Evolutionary conservation across 1,140 invertebrate genomes (phyloP).

Genomic region (Luehdorfia chinensis): DNA sequence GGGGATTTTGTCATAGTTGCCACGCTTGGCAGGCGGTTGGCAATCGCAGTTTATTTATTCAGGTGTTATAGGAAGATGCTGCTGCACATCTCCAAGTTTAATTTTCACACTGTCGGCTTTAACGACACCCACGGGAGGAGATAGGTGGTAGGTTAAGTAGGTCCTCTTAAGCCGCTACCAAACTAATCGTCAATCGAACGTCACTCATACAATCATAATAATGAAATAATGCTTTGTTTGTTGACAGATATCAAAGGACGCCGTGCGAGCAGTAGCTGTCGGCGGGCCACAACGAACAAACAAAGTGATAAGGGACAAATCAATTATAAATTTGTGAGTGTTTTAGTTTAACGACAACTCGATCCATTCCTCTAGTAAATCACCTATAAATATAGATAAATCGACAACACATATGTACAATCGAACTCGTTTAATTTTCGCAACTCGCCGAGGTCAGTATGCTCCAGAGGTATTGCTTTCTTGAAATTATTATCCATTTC

Average conservation of each 20-base stretch:
- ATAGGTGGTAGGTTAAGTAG: too few species aligned
- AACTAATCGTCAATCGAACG: too few species aligned
- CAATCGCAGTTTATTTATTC: too few species aligned
- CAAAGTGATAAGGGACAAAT: constrained; percentile 64
- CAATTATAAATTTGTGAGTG: constrained; percentile 44
- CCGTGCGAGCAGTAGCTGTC: constrained; percentile 65
- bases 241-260: constrained; percentile 68
- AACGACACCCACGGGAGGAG: too few species aligned
- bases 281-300: constrained; percentile 63
- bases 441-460: constrained; percentile 48
- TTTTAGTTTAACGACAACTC: constrained; percentile 41
- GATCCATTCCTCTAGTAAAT: constrained; percentile 50
- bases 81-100: too few species aligned
- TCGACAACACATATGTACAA: constrained; percentile 50
- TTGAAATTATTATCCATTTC: constrained; percentile 31
- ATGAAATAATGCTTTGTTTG: too few species aligned
- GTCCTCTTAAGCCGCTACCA: too few species aligned
- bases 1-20: too few species aligned
- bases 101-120: too few species aligned
- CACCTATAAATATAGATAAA: constrained; percentile 52
- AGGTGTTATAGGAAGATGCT: too few species aligned
- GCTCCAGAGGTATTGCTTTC: constrained; percentile 46
- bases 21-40: too few species aligned
- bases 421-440: constrained; percentile 33
- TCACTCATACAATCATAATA: too few species aligned